phyloP scores from a whole-genome alignment of 2,797 vertebrate genomes.

The Sphenopsis melanotis region DNA sequence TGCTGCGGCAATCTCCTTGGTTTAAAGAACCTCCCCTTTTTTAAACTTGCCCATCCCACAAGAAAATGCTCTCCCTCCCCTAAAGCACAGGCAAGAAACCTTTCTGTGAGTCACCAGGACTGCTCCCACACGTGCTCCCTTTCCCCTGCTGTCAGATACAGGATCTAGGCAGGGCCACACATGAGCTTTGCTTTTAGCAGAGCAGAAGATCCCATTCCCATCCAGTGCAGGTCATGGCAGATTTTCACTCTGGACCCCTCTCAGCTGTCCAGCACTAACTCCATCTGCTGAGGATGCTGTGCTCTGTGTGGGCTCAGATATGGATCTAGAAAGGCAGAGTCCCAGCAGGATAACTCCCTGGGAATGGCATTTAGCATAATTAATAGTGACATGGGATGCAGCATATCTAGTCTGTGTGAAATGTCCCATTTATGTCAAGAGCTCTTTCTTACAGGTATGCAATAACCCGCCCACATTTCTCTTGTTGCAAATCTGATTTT shows the following conservation, averaged over 20 bases:
- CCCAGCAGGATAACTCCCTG: background rate
- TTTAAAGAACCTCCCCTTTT: background rate
- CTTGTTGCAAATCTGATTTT: background rate
- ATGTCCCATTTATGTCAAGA: background rate
- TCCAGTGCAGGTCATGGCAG: background rate
- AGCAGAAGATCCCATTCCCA: background rate
- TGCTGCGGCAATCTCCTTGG: background rate
- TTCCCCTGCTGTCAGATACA: background rate
- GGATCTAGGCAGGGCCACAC: background rate
- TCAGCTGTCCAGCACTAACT: background rate
- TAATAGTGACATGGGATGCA: background rate
- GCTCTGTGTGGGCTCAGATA: background rate
- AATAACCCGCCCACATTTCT: background rate
- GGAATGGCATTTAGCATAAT: background rate
- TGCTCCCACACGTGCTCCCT: background rate
- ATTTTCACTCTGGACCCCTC: background rate
- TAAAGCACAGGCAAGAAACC: background rate
- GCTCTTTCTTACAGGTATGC: background rate
- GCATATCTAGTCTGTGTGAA: background rate
- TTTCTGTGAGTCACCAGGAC: background rate
- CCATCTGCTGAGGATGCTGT: background rate
- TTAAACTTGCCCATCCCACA: background rate
- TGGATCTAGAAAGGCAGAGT: background rate
- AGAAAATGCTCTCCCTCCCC: background rate
- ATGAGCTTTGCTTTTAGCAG: background rate